phyloP scores from a whole-genome alignment of 2,797 vertebrate genomes.

The Liparis tanakae region DNA sequence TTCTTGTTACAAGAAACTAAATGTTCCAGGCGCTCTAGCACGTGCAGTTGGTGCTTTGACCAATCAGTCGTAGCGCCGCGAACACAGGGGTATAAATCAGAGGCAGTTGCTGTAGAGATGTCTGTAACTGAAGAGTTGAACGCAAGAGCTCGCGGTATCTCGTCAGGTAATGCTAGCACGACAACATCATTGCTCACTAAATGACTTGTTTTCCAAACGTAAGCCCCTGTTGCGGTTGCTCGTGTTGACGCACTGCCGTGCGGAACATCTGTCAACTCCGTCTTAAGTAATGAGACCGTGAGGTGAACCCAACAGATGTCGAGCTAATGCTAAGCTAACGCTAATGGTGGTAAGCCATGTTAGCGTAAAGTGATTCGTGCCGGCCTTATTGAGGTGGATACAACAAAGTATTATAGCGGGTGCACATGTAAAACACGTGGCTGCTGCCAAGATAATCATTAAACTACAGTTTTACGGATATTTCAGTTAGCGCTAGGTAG shows the following conservation, averaged over 20 bases:
- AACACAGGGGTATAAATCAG: conserved; percentile 75
- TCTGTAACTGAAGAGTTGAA: conserved; percentile 64
- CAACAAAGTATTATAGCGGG: neutral
- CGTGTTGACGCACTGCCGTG: neutral
- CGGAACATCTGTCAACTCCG: neutral
- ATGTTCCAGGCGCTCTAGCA: conserved; percentile 10
- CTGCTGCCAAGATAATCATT: neutral
- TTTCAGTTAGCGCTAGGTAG: neutral
- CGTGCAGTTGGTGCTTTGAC: conserved; percentile 53
- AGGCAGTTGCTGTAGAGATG: conserved; percentile 66
- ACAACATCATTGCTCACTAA: neutral
- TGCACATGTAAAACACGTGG: neutral
- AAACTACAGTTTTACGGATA: neutral
- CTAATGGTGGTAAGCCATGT: neutral
- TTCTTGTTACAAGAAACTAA: neutral
- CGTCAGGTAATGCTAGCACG: conserved; percentile 51
- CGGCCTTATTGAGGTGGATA: too few relatives aligned
- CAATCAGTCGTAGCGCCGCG: conserved; percentile 71
- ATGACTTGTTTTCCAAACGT: neutral
- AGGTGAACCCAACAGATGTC: neutral
- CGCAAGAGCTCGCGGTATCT: conserved; percentile 34
- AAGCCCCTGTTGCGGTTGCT: accelerated
- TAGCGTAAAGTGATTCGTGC: neutral
- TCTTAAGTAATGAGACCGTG: neutral
- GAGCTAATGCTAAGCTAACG: conserved; percentile 8